Evolutionary conservation across 30 jellyfish, hydroid and myxozoan genomes (phyloP), one percentile per base, ranked within the genome.

Genomic region (Morbakka virulenta): DNA sequence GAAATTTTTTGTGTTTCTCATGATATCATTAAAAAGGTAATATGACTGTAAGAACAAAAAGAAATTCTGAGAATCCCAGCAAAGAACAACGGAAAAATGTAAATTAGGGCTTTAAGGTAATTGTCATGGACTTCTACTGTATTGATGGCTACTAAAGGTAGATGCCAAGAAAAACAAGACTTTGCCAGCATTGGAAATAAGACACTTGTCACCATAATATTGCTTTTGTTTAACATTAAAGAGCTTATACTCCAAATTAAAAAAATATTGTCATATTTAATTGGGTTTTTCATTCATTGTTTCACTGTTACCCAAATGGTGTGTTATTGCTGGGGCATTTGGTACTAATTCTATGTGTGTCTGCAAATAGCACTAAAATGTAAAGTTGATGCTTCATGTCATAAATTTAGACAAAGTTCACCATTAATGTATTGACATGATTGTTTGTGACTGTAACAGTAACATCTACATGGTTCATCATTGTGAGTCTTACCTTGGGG

Each of bases 291-390:
- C 95, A 25, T 78, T 30, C 30, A 78, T 86, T 71, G 79, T 89
- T 75, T 69, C 48, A 33, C 63, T 68, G 34, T 27, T 84, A 86
- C 95, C 95, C 21, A 86, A 86, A 50, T 86, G 85, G 89, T 86
- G 95, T 66, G 63, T 80, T n/a, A 24, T 80, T 30, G 95, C 86
- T 50, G 94, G 94, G 25, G 35, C 72, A 14, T 86, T 83, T 3
- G 96, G 96, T 6, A 87, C 95, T 23, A 89, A 87, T 53, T 79
- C 90, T 69, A 95, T 79, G 49, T 87, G 96, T 49, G 95, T 80
- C 17, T 87, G 95, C 53, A 72, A 88, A 36, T 36, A 51, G 20
- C 96, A 87, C 74, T 82, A 86, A 64, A 78, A 67, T 61, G 83
- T 79, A 33, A 36, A 52, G 32, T 53, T 79, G 66, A 57, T 87